A percentile compares a stretch with the other conserved stretches of the same genome.
phyloP scores from a whole-genome alignment of 2,888 invertebrate genomes.

The Cerceris ruficornis region DNA sequence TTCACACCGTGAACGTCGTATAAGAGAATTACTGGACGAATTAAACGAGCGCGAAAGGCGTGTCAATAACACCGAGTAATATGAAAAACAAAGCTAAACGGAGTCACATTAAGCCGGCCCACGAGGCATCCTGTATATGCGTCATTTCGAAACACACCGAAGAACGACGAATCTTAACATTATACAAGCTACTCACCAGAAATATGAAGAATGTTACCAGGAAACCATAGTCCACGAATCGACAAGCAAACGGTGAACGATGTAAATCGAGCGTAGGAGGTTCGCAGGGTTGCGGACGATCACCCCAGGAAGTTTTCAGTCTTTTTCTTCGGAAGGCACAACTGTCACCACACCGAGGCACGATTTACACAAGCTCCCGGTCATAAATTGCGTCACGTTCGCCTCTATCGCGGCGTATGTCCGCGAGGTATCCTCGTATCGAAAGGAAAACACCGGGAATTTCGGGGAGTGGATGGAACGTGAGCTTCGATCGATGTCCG shows the following conservation, averaged over 20 bases:
- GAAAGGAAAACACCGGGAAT: constrained; percentile 61
- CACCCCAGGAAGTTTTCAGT: constrained; percentile 22
- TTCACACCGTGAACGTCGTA: too few species aligned
- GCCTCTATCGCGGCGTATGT: constrained; percentile 6
- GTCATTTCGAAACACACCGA: background rate
- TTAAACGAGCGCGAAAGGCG: too few species aligned
- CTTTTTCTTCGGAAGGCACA: constrained; percentile 54
- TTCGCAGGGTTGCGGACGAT: background rate
- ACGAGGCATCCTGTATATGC: background rate
- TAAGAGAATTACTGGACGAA: too few species aligned
- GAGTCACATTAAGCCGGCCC: too few species aligned
- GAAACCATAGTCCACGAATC: constrained; percentile 20
- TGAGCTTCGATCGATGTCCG: constrained; percentile 77
- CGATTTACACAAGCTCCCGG: constrained; percentile 30
- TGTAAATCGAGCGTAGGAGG: too few species aligned
- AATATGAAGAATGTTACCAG: constrained; percentile 8
- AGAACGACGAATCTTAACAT: background rate
- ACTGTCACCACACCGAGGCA: constrained; percentile 61
- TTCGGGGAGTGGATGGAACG: constrained; percentile 64
- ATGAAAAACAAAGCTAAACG: too few species aligned
- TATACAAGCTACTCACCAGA: constrained; percentile 32
- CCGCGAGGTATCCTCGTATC: constrained; percentile 36
- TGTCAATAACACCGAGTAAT: too few species aligned
- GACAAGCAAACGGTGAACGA: background rate
- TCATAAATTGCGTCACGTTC: constrained; percentile 1